Evolutionary conservation across 1,140 invertebrate species (phyloP).

Genomic region (Camponotus floridanus): DNA sequence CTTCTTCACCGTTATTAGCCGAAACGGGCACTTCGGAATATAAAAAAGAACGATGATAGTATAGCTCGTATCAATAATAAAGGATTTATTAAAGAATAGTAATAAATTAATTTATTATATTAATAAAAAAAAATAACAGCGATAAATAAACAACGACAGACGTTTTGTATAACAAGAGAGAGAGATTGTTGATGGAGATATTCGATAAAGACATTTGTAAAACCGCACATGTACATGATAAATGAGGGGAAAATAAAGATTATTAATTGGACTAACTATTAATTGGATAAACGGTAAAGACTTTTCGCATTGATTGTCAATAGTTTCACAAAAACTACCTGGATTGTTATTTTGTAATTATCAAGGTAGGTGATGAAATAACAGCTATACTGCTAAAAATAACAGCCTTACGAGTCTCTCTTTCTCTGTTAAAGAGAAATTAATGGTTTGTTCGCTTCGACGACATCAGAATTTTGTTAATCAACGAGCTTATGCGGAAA

Average conservation of each 20-base stretch:
- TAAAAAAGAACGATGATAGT: neutral
- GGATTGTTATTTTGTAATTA: constrained; percentile 46
- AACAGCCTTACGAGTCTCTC: neutral
- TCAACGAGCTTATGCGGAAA: neutral
- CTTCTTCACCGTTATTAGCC: constrained; percentile 17
- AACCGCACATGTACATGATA: constrained; percentile 3
- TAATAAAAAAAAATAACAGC: constrained; percentile 17
- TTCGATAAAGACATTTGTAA: neutral
- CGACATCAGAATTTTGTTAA: neutral
- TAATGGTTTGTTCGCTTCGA: neutral
- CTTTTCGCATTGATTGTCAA: constrained; percentile 35
- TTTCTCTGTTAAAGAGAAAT: constrained; percentile 16
- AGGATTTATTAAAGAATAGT: neutral
- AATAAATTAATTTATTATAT: too few species aligned
- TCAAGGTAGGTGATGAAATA: neutral
- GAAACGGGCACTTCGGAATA: neutral
- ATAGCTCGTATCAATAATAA: neutral
- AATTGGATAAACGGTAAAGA: constrained; percentile 28
- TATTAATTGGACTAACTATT: neutral
- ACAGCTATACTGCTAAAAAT: neutral
- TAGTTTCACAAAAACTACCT: constrained; percentile 35
- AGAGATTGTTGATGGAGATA: neutral
- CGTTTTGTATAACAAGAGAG: neutral
- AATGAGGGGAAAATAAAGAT: neutral
- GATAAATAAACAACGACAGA: constrained; percentile 30